Percentiles rank a stretch among this genome's conserved stretches.
phyloP scores from a whole-genome alignment of 2,888 invertebrate species.

The Hydraecia micacea region DNA sequence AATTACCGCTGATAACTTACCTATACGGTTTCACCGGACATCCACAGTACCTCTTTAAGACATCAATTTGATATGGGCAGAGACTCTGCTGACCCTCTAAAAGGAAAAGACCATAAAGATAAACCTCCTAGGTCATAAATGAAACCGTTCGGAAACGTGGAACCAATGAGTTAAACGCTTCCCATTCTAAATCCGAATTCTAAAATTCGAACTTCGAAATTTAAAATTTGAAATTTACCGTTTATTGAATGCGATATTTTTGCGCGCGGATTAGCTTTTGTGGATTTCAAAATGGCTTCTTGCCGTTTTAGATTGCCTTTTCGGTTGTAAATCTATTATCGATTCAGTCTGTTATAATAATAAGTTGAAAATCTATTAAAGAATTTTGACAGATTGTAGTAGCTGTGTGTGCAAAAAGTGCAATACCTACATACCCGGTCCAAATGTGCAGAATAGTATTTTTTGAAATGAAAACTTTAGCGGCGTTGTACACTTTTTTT shows the following conservation, averaged over 20 bases:
- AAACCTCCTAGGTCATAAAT: constrained; percentile 49
- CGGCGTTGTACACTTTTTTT: no score
- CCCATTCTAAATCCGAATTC: constrained; percentile 53
- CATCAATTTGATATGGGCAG: constrained; percentile 16
- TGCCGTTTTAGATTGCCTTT: constrained; percentile 29
- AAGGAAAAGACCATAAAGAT: constrained; percentile 38
- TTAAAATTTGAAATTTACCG: constrained; percentile 57
- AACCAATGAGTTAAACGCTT: constrained; percentile 63
- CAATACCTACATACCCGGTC: no score
- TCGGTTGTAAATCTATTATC: constrained; percentile 26
- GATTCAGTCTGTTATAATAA: constrained; percentile 14
- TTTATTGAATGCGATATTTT: constrained; percentile 61
- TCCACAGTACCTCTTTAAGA: neutral
- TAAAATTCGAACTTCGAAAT: constrained; percentile 48
- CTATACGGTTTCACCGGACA: neutral
- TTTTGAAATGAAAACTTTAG: no score
- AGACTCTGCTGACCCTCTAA: constrained; percentile 33
- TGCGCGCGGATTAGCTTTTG: constrained; percentile 39
- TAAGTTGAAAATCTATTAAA: no score
- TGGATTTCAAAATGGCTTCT: constrained; percentile 56
- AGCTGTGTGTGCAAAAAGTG: no score
- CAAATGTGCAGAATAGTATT: no score
- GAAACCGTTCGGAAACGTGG: constrained; percentile 52
- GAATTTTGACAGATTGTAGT: no score
- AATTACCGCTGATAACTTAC: neutral